Base-by-base conservation (phyloP, 2,797 vertebrate species). In the Lerista edwardsae region DNA sequence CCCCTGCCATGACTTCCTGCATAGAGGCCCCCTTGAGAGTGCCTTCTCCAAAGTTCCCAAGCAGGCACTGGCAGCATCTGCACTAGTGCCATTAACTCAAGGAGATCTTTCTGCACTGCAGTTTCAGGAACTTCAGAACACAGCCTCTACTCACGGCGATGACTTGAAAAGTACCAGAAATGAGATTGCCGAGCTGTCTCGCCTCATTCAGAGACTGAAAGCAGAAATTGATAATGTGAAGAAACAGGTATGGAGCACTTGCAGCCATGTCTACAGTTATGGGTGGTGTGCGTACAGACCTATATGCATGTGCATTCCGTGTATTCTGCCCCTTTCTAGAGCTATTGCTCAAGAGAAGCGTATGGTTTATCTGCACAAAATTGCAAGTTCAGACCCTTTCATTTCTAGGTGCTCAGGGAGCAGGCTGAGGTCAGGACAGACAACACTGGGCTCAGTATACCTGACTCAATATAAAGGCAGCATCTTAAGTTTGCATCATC, bases 121-220 rank as follows among this genome's bases (percentile, higher is more conserved):
- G 91, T 90, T 88, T 25, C 75, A 91, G 39, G 86, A 90, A 62
- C 89, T 92, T 65, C 85, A 92, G 75, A 55, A 2, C 9, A 81
- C 85, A 51, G 87, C 90, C 31, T 76, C 80, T 41, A 73, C 74
- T 62, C 90, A 90, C 1, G 89, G 86, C 2, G 88, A 47, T 59
- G 91, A 64, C 31, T 36, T 92, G 19, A 91, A 90, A 83, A 31
- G 87, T 25, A 97, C 93, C 81, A 97, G 87, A 92, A 96, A 94
- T 83, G 97, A 97, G 86, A 97, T 98, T 1, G 81, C 93, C 74
- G 97, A 98, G 80, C 94, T 97, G 36, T 97, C 93, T 91, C 96
- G 97, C 82, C 93, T 96, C 94, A 97, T 97, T 91, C 97, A 97
- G 91, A 97, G 97, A 88, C 86, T 98, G 83, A 96, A 95, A 82